A percentile compares a stretch with the other conserved stretches of the same genome.
Conservation (phyloP, 2,888 invertebrate species). For the Agelastica alni region DNA sequence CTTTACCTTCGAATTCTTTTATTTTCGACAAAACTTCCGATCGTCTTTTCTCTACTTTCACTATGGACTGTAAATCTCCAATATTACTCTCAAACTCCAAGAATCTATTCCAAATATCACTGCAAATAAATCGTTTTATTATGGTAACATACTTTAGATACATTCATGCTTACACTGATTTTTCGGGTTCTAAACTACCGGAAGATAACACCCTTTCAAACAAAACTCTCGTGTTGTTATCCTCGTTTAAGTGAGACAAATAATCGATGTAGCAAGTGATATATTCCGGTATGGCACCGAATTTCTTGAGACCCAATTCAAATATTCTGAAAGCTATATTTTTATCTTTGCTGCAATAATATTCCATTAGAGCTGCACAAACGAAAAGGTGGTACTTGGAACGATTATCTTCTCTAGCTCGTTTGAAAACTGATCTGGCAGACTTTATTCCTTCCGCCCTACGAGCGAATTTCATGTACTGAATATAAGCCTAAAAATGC, state of each 20-base stretch:
- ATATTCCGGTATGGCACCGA: constrained; percentile 92
- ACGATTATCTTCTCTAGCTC: constrained; percentile 87
- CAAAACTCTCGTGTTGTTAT: constrained; percentile 98
- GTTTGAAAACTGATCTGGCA: constrained; percentile 91
- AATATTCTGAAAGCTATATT: constrained; percentile 96
- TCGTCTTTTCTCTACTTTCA: constrained; percentile 94
- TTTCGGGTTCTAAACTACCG: constrained; percentile 86
- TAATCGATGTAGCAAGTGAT: constrained; percentile 96
- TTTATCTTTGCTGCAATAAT: constrained; percentile 97
- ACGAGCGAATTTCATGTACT: constrained; percentile 98
- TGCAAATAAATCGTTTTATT: constrained; percentile 48
- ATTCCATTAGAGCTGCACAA: constrained; percentile 97
- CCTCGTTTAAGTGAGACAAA: constrained; percentile 96
- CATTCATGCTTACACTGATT: constrained; percentile 72
- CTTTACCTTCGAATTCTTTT: constrained; percentile 95
- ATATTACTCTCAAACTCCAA: constrained; percentile 98
- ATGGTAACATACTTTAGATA: neutral
- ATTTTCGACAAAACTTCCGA: constrained; percentile 91
- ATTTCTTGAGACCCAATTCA: constrained; percentile 96
- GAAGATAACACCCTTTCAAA: constrained; percentile 96
- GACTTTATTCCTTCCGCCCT: constrained; percentile 98
- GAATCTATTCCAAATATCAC: constrained; percentile 98
- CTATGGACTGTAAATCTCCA: constrained; percentile 94
- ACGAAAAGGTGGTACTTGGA: constrained; percentile 93
- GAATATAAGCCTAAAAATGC: constrained; percentile 80